Conservation (phyloP, 2,797 vertebrate genomes). For the Mormyrops attenuatus region DNA sequence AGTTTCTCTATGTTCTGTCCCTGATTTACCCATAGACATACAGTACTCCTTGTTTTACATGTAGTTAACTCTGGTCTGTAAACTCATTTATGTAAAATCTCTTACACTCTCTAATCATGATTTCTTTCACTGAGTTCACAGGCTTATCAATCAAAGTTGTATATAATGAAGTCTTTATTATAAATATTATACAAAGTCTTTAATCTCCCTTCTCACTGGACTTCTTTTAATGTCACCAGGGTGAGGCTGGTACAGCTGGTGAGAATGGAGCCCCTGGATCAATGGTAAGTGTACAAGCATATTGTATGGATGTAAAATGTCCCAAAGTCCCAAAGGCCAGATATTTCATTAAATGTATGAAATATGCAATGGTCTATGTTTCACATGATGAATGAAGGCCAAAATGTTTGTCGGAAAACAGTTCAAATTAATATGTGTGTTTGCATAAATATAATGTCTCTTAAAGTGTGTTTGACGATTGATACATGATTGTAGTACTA, state of each 20-base stretch:
- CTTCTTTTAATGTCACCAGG: slow-evolving; percentile 52
- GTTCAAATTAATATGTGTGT: neutral
- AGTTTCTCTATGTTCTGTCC: neutral
- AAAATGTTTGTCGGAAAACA: neutral
- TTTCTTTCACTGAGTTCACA: neutral
- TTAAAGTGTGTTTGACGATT: neutral
- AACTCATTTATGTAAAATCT: neutral
- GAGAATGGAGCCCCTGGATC: slow-evolving; percentile 86
- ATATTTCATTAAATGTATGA: neutral
- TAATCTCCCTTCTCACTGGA: neutral
- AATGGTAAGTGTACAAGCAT: slow-evolving; percentile 73
- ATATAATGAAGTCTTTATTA: neutral
- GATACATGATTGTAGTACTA: neutral
- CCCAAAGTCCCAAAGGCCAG: neutral
- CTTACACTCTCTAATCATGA: neutral
- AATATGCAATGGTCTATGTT: neutral
- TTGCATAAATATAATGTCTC: neutral
- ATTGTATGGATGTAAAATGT: neutral
- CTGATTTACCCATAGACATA: neutral
- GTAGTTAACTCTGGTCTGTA: neutral
- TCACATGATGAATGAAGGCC: neutral
- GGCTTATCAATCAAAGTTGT: neutral
- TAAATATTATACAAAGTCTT: neutral
- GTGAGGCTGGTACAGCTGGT: slow-evolving; percentile 77
- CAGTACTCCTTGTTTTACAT: neutral